phyloP scores from a whole-genome alignment of 2,113 vertebrate genomes.

The Trochalopteron elliotii region DNA sequence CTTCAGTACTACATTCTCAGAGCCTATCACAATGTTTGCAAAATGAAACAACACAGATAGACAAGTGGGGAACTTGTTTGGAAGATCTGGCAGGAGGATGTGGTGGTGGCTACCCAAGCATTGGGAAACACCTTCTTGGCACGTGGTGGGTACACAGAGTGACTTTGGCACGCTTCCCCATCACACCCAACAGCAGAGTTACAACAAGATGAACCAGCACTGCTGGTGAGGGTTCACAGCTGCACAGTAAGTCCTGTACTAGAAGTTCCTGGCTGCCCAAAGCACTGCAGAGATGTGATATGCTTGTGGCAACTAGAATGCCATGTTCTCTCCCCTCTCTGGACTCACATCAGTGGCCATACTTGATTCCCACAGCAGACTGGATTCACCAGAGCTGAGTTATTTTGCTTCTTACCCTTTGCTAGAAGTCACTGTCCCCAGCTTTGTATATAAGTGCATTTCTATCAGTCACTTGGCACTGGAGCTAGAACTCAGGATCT shows the following conservation, averaged over 20 bases:
- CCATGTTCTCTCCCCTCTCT: background rate
- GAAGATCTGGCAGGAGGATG: background rate
- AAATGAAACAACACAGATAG: background rate
- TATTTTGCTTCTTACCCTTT: background rate
- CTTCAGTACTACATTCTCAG: background rate
- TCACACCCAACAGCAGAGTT: background rate
- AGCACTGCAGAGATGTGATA: background rate
- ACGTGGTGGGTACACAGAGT: background rate
- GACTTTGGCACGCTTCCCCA: background rate
- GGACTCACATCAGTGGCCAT: background rate
- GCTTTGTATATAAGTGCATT: fast-evolving
- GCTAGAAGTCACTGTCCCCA: background rate
- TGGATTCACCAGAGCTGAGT: background rate
- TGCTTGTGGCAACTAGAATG: background rate
- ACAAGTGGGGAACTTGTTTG: background rate
- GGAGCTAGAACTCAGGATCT: background rate
- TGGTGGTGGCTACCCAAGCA: background rate
- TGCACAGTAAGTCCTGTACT: fast-evolving
- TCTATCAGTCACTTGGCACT: background rate
- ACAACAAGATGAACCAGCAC: background rate
- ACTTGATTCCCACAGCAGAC: background rate
- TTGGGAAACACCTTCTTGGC: background rate
- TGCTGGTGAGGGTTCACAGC: background rate
- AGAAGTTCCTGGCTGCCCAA: background rate
- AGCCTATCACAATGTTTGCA: background rate